A percentile compares a stretch with the other conserved stretches of the same genome.
phyloP scores from a whole-genome alignment of 2,113 vertebrate genomes.

The Sorex araneus region DNA sequence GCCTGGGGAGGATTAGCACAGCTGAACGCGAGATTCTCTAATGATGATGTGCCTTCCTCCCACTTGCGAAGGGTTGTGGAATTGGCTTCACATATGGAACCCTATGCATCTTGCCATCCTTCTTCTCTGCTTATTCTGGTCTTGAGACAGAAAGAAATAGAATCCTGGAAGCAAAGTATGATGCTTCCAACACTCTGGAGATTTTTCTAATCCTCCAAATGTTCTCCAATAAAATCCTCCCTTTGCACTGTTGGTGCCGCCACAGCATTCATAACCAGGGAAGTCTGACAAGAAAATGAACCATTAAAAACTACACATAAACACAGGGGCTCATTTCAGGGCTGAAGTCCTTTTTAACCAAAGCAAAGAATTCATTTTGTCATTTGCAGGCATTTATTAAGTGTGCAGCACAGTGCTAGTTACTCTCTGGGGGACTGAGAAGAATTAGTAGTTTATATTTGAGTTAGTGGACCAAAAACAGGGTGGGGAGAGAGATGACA shows the following conservation, averaged over 20 bases:
- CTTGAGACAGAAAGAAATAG: constrained; percentile 78
- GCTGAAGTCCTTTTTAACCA: constrained; percentile 73
- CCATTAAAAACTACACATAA: constrained; percentile 67
- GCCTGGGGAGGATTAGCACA: constrained; percentile 58
- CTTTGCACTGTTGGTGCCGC: constrained; percentile 67
- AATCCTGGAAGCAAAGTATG: constrained; percentile 77
- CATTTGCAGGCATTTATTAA: constrained; percentile 81
- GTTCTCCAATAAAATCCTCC: constrained; percentile 76
- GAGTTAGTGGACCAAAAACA: constrained; percentile 42
- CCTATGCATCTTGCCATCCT: constrained; percentile 68
- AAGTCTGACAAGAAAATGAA: constrained; percentile 80
- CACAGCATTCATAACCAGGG: constrained; percentile 66
- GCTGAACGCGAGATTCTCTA: constrained; percentile 62
- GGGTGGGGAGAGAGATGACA: neutral
- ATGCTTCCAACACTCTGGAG: constrained; percentile 76
- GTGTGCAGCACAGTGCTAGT: constrained; percentile 60
- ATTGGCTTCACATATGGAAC: constrained; percentile 60
- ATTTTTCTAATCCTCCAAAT: constrained; percentile 68
- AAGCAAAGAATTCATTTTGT: constrained; percentile 79
- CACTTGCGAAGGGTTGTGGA: neutral
- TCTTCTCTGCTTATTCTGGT: constrained; percentile 73
- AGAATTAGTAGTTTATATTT: constrained; percentile 72
- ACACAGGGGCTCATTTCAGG: constrained; percentile 71
- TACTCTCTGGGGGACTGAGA: constrained; percentile 47
- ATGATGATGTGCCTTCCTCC: constrained; percentile 28